phyloP scores from a whole-genome alignment of 2,888 invertebrate species.

The Polydrusus tereticollis region DNA sequence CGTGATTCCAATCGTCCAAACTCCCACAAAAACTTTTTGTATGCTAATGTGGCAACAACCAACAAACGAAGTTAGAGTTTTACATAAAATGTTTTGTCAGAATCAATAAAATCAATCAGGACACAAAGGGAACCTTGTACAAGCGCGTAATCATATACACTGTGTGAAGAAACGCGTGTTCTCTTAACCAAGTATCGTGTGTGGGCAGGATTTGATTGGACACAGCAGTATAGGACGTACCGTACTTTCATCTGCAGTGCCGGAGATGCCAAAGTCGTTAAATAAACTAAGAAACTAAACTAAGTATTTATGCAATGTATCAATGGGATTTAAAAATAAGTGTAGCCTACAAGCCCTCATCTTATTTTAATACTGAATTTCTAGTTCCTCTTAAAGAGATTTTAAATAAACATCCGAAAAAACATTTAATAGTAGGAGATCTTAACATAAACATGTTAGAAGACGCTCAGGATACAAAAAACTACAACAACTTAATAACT shows the following conservation, averaged over 20 bases:
- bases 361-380: too few species aligned
- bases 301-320: too few species aligned
- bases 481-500: too few species aligned
- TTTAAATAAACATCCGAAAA: too few species aligned
- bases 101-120: constrained; percentile 50
- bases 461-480: too few species aligned
- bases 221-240: constrained; percentile 21
- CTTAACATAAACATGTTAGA: too few species aligned
- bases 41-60: constrained; percentile 43
- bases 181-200: constrained; percentile 28
- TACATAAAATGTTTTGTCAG: constrained; percentile 50
- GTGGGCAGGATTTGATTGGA: constrained; percentile 46
- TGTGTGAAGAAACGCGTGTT: constrained; percentile 49
- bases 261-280: too few species aligned
- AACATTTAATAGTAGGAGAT: too few species aligned
- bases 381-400: too few species aligned
- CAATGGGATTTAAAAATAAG: too few species aligned
- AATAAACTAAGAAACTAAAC: too few species aligned
- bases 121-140: constrained; percentile 47
- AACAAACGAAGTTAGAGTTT: constrained; percentile 45
- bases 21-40: constrained; percentile 42
- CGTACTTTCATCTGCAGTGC: constrained; percentile 26
- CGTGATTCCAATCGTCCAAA: constrained; percentile 33
- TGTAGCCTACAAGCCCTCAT: too few species aligned
- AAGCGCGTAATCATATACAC: constrained; percentile 48